Conservation (phyloP, 2,888 invertebrate species). For the Lepidonotus clava region DNA sequence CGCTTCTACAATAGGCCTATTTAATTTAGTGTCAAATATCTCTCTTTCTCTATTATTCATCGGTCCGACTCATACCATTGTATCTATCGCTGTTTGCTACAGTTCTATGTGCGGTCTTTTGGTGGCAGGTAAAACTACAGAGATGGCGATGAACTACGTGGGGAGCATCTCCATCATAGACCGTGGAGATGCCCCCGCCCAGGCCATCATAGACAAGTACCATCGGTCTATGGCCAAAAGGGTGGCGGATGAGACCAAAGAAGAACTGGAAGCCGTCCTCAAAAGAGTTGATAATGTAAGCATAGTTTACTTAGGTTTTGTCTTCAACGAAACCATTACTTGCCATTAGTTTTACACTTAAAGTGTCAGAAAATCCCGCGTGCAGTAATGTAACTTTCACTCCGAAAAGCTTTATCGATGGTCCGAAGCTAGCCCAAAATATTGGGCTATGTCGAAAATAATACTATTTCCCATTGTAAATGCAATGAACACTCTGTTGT, state of each 20-base stretch:
- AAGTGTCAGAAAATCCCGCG: too few relatives aligned
- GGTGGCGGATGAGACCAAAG: slow-evolving; percentile 77
- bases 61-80: background rate
- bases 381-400: too few relatives aligned
- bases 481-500: too few relatives aligned
- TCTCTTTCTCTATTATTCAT: too few relatives aligned
- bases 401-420: too few relatives aligned
- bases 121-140: background rate
- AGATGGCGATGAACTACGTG: slow-evolving; percentile 72
- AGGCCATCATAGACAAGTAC: slow-evolving; percentile 77
- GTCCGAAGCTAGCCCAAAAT: too few relatives aligned
- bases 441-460: too few relatives aligned
- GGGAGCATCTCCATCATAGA: slow-evolving; percentile 76
- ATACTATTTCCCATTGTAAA: too few relatives aligned
- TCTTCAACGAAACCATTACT: too few relatives aligned
- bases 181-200: slow-evolving; percentile 77
- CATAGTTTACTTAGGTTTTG: too few relatives aligned
- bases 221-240: slow-evolving; percentile 76
- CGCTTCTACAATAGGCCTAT: background rate
- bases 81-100: background rate
- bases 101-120: background rate
- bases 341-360: too few relatives aligned
- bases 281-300: slow-evolving; percentile 76
- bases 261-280: slow-evolving; percentile 78
- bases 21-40: background rate